phyloP scores from a whole-genome alignment of 2,797 vertebrate species.

The Chloroceryle inda region DNA sequence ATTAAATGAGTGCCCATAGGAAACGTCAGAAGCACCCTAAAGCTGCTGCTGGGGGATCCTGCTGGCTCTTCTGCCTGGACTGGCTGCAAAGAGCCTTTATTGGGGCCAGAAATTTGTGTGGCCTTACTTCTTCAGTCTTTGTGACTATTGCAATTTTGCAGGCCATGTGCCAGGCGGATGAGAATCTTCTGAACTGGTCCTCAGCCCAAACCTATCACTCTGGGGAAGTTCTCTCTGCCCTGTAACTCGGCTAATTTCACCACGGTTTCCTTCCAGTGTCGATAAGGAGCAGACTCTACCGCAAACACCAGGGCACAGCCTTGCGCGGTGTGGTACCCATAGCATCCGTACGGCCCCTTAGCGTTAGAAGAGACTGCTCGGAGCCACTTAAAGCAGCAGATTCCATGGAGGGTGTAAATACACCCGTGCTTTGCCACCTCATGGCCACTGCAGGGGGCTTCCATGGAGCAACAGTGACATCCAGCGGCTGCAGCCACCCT shows the following conservation, averaged over 20 bases:
- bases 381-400: not conserved
- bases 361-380: not conserved
- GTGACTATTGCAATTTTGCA: not conserved
- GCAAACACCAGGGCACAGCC: not conserved
- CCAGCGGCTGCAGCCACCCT: constrained; percentile 49
- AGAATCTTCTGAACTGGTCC: not conserved
- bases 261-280: not conserved
- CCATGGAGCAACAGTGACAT: constrained; percentile 73
- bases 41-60: not conserved
- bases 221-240: not conserved
- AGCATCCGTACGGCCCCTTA: not conserved
- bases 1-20: not conserved
- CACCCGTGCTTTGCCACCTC: not conserved
- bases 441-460: not conserved
- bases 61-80: not conserved
- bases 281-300: rapidly evolving
- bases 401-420: not conserved
- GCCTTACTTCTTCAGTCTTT: not conserved
- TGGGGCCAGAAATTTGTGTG: not conserved
- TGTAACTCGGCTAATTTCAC: not conserved
- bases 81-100: not conserved
- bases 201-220: not conserved
- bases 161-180: not conserved
- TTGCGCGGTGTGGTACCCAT: not conserved
- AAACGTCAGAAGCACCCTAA: not conserved